Conservation (phyloP, 1,140 invertebrate genomes). For the Euura saliciscinereae region DNA sequence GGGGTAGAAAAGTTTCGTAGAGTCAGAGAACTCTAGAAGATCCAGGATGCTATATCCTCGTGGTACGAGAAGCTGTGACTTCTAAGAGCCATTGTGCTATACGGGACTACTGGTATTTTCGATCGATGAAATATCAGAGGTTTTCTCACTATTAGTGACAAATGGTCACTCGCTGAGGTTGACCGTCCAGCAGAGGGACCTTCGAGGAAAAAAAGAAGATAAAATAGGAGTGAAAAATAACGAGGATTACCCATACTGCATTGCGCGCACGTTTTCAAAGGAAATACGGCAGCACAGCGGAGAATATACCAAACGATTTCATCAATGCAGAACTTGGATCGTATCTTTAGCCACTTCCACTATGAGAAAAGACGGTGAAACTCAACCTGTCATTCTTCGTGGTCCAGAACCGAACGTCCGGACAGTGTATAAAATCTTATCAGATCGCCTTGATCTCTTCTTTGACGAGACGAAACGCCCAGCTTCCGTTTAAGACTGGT, state of each 20-base stretch:
- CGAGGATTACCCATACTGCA: constrained; percentile 24
- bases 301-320: constrained; percentile 46
- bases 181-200: background rate
- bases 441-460: constrained; percentile 22
- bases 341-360: background rate
- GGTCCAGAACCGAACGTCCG: background rate
- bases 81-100: constrained; percentile 19
- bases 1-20: no score
- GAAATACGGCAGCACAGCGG: constrained; percentile 44
- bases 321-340: constrained; percentile 18
- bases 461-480: constrained; percentile 32
- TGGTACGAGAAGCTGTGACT: background rate
- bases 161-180: constrained; percentile 4
- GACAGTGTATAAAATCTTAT: background rate
- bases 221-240: background rate
- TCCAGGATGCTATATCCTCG: background rate
- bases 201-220: no score
- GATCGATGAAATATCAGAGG: constrained; percentile 21
- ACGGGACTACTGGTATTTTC: constrained; percentile 22
- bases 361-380: background rate
- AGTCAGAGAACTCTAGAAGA: no score
- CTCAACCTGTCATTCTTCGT: background rate
- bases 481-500: background rate
- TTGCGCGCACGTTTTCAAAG: constrained; percentile 26
- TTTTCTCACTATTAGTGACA: constrained; percentile 20